These are phyloP conservation scores for Hydrotaea diabolus DNA, from an alignment of 2,888 invertebrate genomes.

Conservation along the genomic window DNA sequence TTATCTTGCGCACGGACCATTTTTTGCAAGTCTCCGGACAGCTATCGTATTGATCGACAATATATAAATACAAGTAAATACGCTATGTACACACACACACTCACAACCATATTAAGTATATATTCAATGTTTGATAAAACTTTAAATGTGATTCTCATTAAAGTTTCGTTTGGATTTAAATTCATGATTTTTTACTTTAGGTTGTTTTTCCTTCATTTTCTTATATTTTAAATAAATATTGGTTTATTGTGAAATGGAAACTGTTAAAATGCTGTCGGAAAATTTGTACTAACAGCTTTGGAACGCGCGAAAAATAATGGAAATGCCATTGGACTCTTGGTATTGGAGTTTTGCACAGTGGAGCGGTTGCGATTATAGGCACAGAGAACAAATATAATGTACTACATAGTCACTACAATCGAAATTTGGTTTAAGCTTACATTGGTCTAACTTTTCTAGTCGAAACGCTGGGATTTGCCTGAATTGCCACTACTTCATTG, in stretches of 20 bases:
- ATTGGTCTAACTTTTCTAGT: no score
- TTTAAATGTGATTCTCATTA: neutral
- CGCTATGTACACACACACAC: constrained; percentile 5
- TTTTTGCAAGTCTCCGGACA: neutral
- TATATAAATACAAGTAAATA: neutral
- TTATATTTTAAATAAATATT: constrained; percentile 59
- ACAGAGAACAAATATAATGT: no score
- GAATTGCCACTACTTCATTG: no score
- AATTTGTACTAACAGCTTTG: constrained; percentile 52
- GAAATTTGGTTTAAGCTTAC: no score
- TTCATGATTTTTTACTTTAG: neutral
- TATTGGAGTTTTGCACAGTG: neutral
- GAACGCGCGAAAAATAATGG: constrained; percentile 38
- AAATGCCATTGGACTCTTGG: constrained; percentile 41
- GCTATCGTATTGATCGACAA: neutral
- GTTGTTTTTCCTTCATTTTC: constrained; percentile 25
- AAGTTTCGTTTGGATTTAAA: neutral
- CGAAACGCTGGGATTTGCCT: no score
- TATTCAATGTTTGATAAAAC: neutral
- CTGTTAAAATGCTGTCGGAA: constrained; percentile 51
- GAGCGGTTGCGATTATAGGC: no score
- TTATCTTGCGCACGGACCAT: neutral
- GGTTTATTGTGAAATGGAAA: constrained; percentile 47
- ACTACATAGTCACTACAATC: no score
- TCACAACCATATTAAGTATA: constrained; percentile 1